These are phyloP conservation scores for Xestia xanthographa DNA, from an alignment of 2,888 invertebrate species.

Conservation along the genomic window DNA sequence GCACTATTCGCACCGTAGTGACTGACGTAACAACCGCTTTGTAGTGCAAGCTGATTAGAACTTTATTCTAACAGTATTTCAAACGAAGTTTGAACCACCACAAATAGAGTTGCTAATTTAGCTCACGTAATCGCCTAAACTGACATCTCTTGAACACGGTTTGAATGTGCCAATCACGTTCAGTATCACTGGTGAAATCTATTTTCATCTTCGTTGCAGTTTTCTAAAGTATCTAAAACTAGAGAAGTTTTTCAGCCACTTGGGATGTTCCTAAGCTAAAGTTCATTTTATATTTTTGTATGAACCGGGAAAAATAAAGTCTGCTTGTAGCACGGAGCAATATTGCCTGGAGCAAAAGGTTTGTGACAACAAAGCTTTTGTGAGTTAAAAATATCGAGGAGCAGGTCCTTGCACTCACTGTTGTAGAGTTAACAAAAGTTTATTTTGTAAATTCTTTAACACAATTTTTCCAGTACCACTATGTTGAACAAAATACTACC, in stretches of 20 bases:
- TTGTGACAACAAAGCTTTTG: conserved; percentile 39
- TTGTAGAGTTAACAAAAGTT: conserved; percentile 4
- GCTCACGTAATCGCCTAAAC: too few relatives aligned
- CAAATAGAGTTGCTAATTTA: too few relatives aligned
- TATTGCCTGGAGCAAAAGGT: conserved; percentile 32
- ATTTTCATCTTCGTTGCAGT: neutral
- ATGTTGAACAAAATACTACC: neutral
- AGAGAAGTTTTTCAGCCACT: neutral
- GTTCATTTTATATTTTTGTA: neutral
- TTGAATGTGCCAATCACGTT: neutral
- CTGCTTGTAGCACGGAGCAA: conserved; percentile 8
- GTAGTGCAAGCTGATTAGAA: too few relatives aligned
- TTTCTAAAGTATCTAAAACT: neutral
- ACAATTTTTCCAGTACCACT: neutral
- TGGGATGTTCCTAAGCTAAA: neutral
- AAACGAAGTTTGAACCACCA: too few relatives aligned
- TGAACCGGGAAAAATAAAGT: conserved; percentile 8
- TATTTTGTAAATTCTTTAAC: conserved; percentile 11
- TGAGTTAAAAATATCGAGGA: conserved; percentile 5
- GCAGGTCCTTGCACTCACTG: neutral
- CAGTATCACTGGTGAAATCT: neutral
- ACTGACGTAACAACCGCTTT: too few relatives aligned
- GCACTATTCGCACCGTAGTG: too few relatives aligned
- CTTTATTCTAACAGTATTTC: too few relatives aligned
- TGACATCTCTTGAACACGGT: neutral